Conservation (phyloP, 2,797 vertebrate genomes). For the Artibeus jamaicensis region DNA sequence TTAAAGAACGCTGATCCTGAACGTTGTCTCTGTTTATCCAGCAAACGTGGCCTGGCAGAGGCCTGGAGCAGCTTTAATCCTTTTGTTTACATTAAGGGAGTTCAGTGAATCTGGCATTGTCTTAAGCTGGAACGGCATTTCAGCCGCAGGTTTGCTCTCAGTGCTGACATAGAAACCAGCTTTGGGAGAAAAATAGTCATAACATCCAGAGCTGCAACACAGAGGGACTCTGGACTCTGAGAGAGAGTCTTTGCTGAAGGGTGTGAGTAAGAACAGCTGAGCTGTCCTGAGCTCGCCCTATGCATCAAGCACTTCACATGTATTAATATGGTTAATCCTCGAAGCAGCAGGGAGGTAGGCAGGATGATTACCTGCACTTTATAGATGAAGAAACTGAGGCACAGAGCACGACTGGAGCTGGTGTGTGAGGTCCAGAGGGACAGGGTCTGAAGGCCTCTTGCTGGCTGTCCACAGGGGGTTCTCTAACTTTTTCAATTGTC, state of each 20-base stretch:
- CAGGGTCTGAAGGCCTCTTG: background rate
- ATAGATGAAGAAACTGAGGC: background rate
- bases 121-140: background rate
- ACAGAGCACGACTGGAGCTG: background rate
- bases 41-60: background rate
- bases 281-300: background rate
- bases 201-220: background rate
- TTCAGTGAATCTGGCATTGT: background rate
- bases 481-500: background rate
- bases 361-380: background rate
- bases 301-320: rapidly evolving
- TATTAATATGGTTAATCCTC: background rate
- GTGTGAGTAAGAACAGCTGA: background rate
- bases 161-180: background rate
- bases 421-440: background rate
- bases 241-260: background rate
- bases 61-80: slow-evolving; percentile 42
- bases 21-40: background rate
- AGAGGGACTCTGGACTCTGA: background rate
- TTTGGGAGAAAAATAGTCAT: background rate
- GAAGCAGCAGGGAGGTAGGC: background rate
- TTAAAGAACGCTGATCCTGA: background rate
- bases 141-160: background rate
- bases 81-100: slow-evolving; percentile 33
- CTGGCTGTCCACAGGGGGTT: too few relatives aligned